These are phyloP conservation scores for Ochropacha duplaris DNA, from an alignment of 2,888 invertebrate species.

Conservation along the genomic window DNA sequence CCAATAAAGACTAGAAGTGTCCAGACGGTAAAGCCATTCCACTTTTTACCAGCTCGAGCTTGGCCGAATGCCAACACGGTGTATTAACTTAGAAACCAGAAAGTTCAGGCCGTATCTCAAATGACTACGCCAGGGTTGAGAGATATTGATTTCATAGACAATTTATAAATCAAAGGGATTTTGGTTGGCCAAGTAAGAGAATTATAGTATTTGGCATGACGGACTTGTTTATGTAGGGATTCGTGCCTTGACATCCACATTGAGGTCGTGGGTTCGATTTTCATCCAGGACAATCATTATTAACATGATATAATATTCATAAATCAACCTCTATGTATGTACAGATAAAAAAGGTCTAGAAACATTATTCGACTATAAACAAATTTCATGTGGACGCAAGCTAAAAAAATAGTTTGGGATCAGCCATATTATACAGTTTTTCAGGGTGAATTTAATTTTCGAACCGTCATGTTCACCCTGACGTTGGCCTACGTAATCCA, in stretches of 20 bases:
- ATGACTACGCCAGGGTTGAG: neutral
- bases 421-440: no score
- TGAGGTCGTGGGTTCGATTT: neutral
- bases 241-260: no score
- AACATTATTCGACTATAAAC: no score
- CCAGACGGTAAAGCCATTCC: constrained; percentile 1
- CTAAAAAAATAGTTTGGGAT: no score
- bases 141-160: neutral
- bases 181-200: neutral
- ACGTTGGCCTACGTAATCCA: no score
- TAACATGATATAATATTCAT: no score
- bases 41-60: neutral
- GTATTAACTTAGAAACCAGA: neutral
- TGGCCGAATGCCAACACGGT: neutral
- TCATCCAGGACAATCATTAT: no score
- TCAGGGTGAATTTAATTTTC: no score
- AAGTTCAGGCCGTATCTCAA: neutral
- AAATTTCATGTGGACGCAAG: no score
- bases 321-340: no score
- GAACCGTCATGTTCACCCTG: no score
- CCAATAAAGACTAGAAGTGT: neutral
- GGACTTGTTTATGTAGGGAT: neutral
- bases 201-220: neutral
- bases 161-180: neutral
- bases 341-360: no score